Evolutionary conservation across 1,140 invertebrate species (phyloP), one percentile per base, ranked within the genome.

Genomic region (Drosophila sulfurigaster): DNA sequence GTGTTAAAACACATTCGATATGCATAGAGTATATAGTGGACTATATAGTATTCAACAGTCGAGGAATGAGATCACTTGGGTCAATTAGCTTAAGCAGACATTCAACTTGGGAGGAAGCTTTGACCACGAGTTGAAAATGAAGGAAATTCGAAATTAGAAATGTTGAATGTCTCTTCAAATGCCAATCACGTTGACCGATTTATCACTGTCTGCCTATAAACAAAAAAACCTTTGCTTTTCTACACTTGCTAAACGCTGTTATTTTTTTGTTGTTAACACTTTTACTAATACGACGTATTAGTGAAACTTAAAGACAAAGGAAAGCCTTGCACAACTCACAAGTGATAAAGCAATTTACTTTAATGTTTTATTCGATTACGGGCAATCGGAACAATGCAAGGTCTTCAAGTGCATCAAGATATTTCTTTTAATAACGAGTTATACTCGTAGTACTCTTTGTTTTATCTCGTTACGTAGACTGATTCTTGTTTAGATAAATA

Each of bases 1-100:
- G 76, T 71, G 76, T 71, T 45, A 71, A 76, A 49, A 54, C 45
- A 32, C 66, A 41, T 58, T 66, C 32, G 49, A 49, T 58, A 59
- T 58, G 38, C 54, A 35, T 51, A 60, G 65, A 51, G 51, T 54
- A 74, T 57, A n/a, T 10, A 10, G 8, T 25, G 20, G 3, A 25
- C 20, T 25, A 25, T 25, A 25, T 25, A 25, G 20, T 25, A 25
- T 25, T 25, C 20, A 35, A 54, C 15, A 64, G 15, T 67, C 11
- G 15, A 30, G 56, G 48, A 60, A 11, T 64, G 45, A 59, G 62
- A 54, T 65, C 62, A 68, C 52, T 51, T 45, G 5, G 25, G 25
- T 41, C 16, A 35, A 56, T 56, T 65, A 46, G 38, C 15, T 11
- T 43, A 46, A 59, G 30, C 20, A 7, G 16, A 25, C 38, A 28